Conservation (phyloP, 1,140 invertebrate species). For the Trichoplusia ni region DNA sequence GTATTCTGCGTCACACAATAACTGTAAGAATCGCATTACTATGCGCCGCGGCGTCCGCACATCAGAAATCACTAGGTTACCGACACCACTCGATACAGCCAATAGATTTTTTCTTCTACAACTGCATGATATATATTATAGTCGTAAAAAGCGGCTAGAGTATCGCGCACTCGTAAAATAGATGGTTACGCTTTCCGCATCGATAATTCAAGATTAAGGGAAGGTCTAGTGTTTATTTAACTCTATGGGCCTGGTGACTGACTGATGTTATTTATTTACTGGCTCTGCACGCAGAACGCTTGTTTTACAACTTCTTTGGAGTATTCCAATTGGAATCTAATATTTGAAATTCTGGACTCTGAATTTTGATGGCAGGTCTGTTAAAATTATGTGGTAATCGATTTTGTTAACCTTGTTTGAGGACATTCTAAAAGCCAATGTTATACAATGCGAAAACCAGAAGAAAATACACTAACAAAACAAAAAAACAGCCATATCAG, state of each 20-base stretch:
- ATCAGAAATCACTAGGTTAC: constrained; percentile 60
- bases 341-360: too few species aligned
- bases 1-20: constrained; percentile 38
- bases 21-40: constrained; percentile 43
- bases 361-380: too few species aligned
- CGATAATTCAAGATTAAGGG: constrained; percentile 70
- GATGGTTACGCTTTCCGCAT: constrained; percentile 61
- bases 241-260: constrained; percentile 23
- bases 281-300: too few species aligned
- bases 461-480: too few species aligned
- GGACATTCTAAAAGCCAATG: too few species aligned
- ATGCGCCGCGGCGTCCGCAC: constrained; percentile 55
- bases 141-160: constrained; percentile 66
- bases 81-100: constrained; percentile 49
- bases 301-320: too few species aligned
- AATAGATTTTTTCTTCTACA: constrained; percentile 59
- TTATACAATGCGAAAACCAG: too few species aligned
- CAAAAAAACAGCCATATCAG: too few species aligned
- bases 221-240: constrained; percentile 56
- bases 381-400: too few species aligned
- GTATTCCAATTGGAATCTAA: too few species aligned
- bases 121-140: constrained; percentile 65
- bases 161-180: constrained; percentile 63
- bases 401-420: too few species aligned
- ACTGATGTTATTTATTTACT: background rate